Evolutionary conservation across 30 jellyfish, hydroid and myxozoan genomes (phyloP), one percentile per base, ranked within the genome.

Genomic region (Hydractinia symbiolongicarpus): DNA sequence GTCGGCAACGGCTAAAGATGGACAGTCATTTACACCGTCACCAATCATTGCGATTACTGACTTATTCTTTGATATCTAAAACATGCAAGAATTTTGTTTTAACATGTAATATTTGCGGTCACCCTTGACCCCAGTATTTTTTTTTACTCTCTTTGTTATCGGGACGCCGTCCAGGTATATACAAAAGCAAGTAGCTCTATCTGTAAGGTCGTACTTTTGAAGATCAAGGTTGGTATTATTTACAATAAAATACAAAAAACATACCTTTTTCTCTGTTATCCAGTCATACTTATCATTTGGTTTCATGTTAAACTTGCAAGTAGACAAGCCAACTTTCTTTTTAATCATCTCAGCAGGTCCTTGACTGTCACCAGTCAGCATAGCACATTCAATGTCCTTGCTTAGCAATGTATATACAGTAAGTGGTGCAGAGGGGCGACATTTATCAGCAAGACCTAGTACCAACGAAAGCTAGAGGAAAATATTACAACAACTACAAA

Each of bases 21-120:
- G 98, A 51, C 96, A 86, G 67, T 92, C 98, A 66, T 92, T 92
- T 57, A 92, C 91, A 56, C 98, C 98, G 60, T 92, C 98, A 50
- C 98, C 98, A 75, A 87, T 81, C 96, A 92, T 88, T 20, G 95
- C 97, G 5, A 90, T 89, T 78, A 64, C 74, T 64, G 52, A 30
- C 44, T 30, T 30, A 30, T 30, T 30, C 44, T 30, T 30, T 30
- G 44, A 30, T 30, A 30, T 30, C 44, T 30, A 30, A 30, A 30
- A 30, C 1, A 30, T 30, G 44, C 44, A 30, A 30, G 44, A 30
- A 30, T 30, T 30, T 30, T 30, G 44, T 30, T 30, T 2, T 30
- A 30, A 30, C 44, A 30, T 30, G 44, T 30, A 30, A 30, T 30
- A 30, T 30, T 30, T 30, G 44, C 44, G 44, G 44, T 30, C 44